These are phyloP conservation scores for Epizoanthus ramosus DNA, from an alignment of 92 coral and sea anemone genomes.

Conservation along the genomic window DNA sequence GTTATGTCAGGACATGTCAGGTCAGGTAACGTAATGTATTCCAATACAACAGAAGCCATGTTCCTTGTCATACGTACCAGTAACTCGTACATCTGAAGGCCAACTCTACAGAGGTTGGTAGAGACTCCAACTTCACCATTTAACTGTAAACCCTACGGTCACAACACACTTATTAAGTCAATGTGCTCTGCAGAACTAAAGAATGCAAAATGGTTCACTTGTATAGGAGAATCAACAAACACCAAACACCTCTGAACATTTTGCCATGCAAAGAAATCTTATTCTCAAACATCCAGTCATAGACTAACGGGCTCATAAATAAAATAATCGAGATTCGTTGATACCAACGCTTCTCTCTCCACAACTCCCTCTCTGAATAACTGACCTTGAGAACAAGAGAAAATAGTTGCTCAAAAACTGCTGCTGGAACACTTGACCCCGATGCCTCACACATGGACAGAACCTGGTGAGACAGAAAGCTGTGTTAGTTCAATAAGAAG, in stretches of 20 bases:
- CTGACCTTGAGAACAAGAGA: slow-evolving; percentile 80
- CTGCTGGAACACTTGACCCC: slow-evolving; percentile 65
- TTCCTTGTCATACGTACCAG: slow-evolving; percentile 62
- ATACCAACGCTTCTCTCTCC: too few relatives aligned
- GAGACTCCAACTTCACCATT: slow-evolving; percentile 74
- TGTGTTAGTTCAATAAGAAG: neutral
- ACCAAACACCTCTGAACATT: too few relatives aligned
- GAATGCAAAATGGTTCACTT: too few relatives aligned
- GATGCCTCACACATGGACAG: slow-evolving; percentile 56
- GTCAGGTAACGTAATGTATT: neutral
- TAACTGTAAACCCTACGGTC: slow-evolving; percentile 82
- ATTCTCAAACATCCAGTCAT: too few relatives aligned
- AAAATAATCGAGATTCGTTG: too few relatives aligned
- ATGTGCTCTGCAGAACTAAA: neutral
- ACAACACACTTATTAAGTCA: neutral
- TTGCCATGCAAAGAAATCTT: too few relatives aligned
- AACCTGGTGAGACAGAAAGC: slow-evolving; percentile 40
- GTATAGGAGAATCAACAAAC: too few relatives aligned
- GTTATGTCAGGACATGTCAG: too few relatives aligned
- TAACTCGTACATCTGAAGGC: slow-evolving; percentile 73
- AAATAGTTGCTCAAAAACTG: slow-evolving; percentile 78
- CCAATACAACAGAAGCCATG: neutral
- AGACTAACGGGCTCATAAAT: too few relatives aligned
- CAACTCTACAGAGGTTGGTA: slow-evolving; percentile 62
- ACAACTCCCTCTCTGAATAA: too few relatives aligned